Base-by-base conservation (phyloP, 2,113 vertebrate genomes). In the Halichoerus grypus region DNA sequence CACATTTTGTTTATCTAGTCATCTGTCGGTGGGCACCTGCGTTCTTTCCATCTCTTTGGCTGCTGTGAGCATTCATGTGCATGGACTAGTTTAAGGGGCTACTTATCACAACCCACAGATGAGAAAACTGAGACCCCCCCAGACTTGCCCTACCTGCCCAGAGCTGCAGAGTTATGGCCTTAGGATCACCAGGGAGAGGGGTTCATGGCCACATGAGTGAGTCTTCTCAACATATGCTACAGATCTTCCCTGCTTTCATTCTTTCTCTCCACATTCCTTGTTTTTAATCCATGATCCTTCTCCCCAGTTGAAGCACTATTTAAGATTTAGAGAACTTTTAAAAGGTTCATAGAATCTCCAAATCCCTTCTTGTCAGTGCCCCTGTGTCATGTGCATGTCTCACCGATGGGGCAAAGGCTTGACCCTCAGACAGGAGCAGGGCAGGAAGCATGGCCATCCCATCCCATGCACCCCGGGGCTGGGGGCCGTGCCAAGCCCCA, bases 361-460 rank as follows among this genome's bases (percentile, higher is more conserved):
- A 0, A 76, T 18, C 57, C 67, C 12, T 1, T 8, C 67, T 1
- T 12, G 42, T 22, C 36, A 0, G 8, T 11, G 13, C 42, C n/a
- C 65, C 74, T 8, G 15, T 15, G 31, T 49, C 26, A 6, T 15
- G 6, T 6, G 8, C 2, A 19, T 8, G 57, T 55, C 16, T 49
- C 26, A 2, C 1, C 1, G 6, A 3, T 1, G 21, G 4, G 55
- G 0, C 0, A 0, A 8, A 4, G n/a, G 21, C 16, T 4, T n/a
- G 94, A 15, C 57, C 57, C 81, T 33, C 46, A 33, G 72, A 3
- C 3, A 4, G 63, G 83, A 42, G 57, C 24, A 13, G 31, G 18
- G 12, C 1, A 10, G 72, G 31, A 79, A 42, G 59, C 18, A 4
- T 11, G 33, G 49, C n/a, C 1, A 1, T 69, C 39, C n/a, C 1